These are phyloP conservation scores for Crossocerus cetratus DNA, from an alignment of 2,888 invertebrate genomes.

Conservation along the genomic window DNA sequence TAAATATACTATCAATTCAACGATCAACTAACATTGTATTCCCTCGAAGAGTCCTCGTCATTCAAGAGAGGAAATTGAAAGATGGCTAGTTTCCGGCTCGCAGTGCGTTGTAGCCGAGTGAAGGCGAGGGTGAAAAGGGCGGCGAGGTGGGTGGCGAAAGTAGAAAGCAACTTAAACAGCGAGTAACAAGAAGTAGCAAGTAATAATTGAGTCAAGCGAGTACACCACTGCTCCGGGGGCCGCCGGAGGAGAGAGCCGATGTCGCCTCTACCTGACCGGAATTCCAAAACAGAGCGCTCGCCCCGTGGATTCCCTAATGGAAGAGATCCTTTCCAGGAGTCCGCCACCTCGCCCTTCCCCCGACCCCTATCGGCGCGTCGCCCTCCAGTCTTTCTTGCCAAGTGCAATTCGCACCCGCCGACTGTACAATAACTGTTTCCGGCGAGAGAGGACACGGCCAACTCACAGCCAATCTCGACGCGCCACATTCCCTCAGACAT, in stretches of 20 bases:
- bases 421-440: no score
- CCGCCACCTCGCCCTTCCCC: no score
- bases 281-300: conserved; percentile 62
- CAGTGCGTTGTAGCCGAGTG: conserved; percentile 28
- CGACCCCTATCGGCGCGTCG: no score
- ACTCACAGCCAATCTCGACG: no score
- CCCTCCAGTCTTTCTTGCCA: no score
- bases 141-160: conserved; percentile 30
- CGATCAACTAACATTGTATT: no score
- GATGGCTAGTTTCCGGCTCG: conserved; percentile 24
- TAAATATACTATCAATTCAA: no score
- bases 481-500: background rate
- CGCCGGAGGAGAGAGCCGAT: conserved; percentile 40
- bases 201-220: conserved; percentile 71
- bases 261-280: conserved; percentile 62
- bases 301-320: no score
- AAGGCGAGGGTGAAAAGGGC: conserved; percentile 24
- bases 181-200: conserved; percentile 68
- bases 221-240: conserved; percentile 51
- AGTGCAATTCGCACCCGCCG: no score
- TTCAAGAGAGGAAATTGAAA: background rate
- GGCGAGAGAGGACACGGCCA: no score
- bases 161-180: conserved; percentile 67
- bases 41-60: no score
- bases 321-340: no score